Percentiles rank a stretch among this genome's conserved stretches.
Evolutionary conservation across 2,888 invertebrate species (phyloP).

Genomic region (Azorinus chamasolen): DNA sequence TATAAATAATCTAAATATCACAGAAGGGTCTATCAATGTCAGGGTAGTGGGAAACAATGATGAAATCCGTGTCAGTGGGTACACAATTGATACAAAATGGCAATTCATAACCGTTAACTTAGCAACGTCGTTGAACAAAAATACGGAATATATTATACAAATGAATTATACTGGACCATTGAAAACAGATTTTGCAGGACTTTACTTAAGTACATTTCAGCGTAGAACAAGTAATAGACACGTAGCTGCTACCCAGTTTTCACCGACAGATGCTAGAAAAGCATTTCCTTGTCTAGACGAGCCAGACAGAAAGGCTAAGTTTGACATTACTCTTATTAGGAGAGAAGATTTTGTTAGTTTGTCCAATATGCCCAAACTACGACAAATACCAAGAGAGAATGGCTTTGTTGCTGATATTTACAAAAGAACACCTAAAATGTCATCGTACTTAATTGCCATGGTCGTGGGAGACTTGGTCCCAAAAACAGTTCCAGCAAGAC

Average conservation of each 20-base stretch:
- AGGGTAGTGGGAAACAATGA: too few relatives aligned
- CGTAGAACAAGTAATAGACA: slow-evolving; percentile 54
- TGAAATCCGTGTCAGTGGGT: too few relatives aligned
- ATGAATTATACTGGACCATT: slow-evolving; percentile 92
- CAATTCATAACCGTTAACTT: too few relatives aligned
- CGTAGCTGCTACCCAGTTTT: slow-evolving; percentile 94
- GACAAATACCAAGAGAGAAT: slow-evolving; percentile 45
- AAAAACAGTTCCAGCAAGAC: slow-evolving; percentile 64
- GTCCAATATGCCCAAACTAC: slow-evolving; percentile 74
- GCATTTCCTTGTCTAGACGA: slow-evolving; percentile 98
- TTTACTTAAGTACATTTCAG: slow-evolving; percentile 65
- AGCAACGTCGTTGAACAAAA: slow-evolving; percentile 87
- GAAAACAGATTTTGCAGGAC: slow-evolving; percentile 86
- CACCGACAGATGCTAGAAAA: slow-evolving; percentile 96
- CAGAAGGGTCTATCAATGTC: too few relatives aligned
- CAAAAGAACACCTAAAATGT: slow-evolving; percentile 74
- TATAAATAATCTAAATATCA: too few relatives aligned
- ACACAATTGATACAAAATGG: too few relatives aligned
- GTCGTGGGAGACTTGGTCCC: slow-evolving; percentile 83
- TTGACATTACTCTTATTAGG: slow-evolving; percentile 91
- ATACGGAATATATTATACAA: slow-evolving; percentile 90
- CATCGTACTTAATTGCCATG: slow-evolving; percentile 86
- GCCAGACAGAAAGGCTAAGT: slow-evolving; percentile 94
- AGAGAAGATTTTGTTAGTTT: slow-evolving; percentile 67
- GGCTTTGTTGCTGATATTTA: slow-evolving; percentile 90